phyloP scores from a whole-genome alignment of 2,888 invertebrate genomes.

The Lacanobia wlatinum region DNA sequence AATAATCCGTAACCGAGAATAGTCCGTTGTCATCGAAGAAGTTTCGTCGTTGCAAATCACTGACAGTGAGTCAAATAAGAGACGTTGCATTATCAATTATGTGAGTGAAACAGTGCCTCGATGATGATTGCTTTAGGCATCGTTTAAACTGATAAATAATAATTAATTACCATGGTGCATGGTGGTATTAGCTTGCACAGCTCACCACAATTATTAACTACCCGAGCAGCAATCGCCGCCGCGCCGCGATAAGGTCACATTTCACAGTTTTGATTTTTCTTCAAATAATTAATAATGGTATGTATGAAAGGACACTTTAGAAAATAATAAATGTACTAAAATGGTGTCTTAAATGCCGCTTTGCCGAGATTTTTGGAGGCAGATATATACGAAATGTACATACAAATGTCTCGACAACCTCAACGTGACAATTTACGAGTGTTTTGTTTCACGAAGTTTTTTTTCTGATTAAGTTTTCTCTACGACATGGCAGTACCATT shows the following conservation, averaged over 20 bases:
- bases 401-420: background rate
- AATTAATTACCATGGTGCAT: background rate
- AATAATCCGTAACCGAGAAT: background rate
- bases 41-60: background rate
- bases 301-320: background rate
- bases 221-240: background rate
- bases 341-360: no score
- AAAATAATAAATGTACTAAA: background rate
- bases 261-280: background rate
- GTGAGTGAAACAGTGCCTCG: constrained; percentile 7
- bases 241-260: background rate
- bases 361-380: no score
- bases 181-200: background rate
- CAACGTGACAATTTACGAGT: no score
- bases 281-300: no score
- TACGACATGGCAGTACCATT: no score
- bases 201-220: background rate
- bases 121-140: background rate
- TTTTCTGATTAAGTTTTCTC: no score
- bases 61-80: background rate
- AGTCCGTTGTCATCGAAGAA: background rate
- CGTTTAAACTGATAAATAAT: background rate
- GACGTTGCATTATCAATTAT: background rate
- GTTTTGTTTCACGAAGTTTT: no score
- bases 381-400: background rate